Evolutionary conservation across 2,113 vertebrate species (phyloP).

Genomic region (Notiomystis cincta): DNA sequence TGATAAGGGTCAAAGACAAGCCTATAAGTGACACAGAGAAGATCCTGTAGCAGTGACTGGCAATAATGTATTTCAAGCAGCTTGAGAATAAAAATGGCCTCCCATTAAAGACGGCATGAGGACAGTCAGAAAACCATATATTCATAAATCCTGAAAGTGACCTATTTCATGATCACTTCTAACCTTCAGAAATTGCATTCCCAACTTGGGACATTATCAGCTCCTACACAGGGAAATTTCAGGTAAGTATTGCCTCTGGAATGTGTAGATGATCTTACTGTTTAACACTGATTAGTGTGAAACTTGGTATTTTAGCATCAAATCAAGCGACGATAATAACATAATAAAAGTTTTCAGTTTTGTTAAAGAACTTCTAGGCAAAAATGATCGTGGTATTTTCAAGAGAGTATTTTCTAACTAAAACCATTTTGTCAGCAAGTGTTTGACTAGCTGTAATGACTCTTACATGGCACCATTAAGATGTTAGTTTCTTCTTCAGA

Average conservation of each 20-base stretch:
- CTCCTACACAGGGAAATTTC: neutral
- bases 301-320: neutral
- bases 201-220: neutral
- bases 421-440: neutral
- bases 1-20: neutral
- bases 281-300: neutral
- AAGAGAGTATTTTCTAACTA: neutral
- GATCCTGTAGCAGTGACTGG: neutral
- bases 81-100: neutral
- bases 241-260: neutral
- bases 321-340: neutral
- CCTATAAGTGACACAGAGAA: neutral
- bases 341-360: neutral
- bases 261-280: neutral
- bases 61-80: neutral
- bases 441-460: neutral
- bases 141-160: neutral
- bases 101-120: neutral
- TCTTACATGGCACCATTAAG: neutral
- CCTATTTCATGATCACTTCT: neutral
- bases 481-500: neutral
- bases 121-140: neutral
- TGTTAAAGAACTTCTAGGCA: neutral
- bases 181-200: neutral
- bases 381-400: neutral